Evolutionary conservation across 2,113 vertebrate genomes (phyloP).

Genomic region (Paramisgurnus dabryanus): DNA sequence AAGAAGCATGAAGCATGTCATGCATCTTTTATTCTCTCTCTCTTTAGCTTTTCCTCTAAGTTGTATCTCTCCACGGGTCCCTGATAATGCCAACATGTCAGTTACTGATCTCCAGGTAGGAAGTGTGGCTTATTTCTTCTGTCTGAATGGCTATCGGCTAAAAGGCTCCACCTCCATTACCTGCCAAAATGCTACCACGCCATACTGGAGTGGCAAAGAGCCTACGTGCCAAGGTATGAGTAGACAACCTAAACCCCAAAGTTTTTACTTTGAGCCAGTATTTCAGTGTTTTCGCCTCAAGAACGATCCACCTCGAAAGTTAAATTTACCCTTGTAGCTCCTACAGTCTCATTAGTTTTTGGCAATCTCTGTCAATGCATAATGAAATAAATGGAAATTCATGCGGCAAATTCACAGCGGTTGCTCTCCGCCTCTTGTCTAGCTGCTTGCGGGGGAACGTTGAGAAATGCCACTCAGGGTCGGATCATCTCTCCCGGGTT

Average conservation of each 20-base stretch:
- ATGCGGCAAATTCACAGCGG: slow-evolving; percentile 1
- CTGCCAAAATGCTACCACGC: slow-evolving; percentile 91
- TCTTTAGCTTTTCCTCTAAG: slow-evolving; percentile 88
- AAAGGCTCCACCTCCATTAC: slow-evolving; percentile 80
- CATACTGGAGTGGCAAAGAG: slow-evolving; percentile 89
- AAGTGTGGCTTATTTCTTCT: slow-evolving; percentile 86
- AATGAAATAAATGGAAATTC: slow-evolving; percentile 5
- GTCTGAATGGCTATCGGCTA: slow-evolving; percentile 86
- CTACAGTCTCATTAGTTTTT: slow-evolving; percentile 19
- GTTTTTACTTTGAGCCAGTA: neutral
- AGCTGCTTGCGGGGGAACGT: slow-evolving; percentile 89
- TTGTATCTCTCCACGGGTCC: slow-evolving; percentile 85
- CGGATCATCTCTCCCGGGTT: slow-evolving; percentile 91
- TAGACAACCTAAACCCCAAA: neutral
- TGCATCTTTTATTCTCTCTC: neutral
- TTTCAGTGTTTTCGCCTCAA: neutral
- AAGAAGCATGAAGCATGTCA: no score
- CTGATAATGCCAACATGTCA: slow-evolving; percentile 85
- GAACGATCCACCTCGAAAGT: neutral
- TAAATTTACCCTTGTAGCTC: neutral
- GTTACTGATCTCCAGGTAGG: slow-evolving; percentile 88
- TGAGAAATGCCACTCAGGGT: slow-evolving; percentile 89
- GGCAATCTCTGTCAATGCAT: slow-evolving; percentile 3
- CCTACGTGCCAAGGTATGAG: slow-evolving; percentile 85
- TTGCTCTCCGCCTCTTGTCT: neutral